phyloP scores from a whole-genome alignment of 2,797 vertebrate species.

The Botia kubotai region DNA sequence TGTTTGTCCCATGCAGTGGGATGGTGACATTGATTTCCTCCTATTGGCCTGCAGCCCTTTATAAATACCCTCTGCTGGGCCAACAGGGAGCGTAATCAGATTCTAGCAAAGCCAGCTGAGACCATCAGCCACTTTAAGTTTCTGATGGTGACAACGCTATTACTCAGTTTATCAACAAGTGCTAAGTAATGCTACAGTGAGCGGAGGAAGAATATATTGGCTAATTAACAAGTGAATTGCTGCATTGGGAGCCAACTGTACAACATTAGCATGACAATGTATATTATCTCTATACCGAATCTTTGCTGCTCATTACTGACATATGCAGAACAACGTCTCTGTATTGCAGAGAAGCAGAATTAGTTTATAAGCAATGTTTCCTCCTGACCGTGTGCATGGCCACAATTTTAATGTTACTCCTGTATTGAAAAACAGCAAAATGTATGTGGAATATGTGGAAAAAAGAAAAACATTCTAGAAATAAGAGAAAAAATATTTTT shows the following conservation, averaged over 20 bases:
- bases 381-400: background rate
- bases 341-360: background rate
- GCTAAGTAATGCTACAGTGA: conserved; percentile 58
- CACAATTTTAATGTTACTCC: background rate
- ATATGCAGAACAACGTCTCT: background rate
- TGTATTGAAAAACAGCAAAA: background rate
- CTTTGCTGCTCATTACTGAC: background rate
- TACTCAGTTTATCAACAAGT: conserved; percentile 60
- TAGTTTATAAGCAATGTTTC: background rate
- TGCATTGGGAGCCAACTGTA: conserved; percentile 39
- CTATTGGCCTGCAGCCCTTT: conserved; percentile 37
- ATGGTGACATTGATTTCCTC: conserved; percentile 50
- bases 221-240: conserved; percentile 56
- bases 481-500: background rate
- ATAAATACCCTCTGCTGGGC: conserved; percentile 43
- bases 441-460: background rate
- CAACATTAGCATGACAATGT: conserved; percentile 20
- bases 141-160: conserved; percentile 70
- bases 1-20: conserved; percentile 1
- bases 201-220: conserved; percentile 60
- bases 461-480: background rate
- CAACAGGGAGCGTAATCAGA: conserved; percentile 44
- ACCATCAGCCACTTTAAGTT: conserved; percentile 69
- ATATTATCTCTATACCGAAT: conserved; percentile 3
- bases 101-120: conserved; percentile 56